Conservation (phyloP, 92 coral and sea anemone genomes). For the Palythoa heliodiscus region DNA sequence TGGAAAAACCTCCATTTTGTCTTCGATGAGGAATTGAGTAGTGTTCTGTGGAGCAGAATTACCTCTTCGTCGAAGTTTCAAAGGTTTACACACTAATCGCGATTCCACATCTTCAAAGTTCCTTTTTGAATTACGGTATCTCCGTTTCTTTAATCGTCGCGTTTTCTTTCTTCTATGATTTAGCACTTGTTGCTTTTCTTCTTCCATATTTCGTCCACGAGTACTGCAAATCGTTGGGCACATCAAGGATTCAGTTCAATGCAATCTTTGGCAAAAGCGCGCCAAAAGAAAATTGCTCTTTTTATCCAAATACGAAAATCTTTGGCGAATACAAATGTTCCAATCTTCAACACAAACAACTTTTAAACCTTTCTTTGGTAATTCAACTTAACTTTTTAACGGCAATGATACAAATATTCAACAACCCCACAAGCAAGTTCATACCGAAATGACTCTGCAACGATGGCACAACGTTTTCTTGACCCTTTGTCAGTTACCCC, state of each 20-base stretch:
- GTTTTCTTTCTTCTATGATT: constrained; percentile 63
- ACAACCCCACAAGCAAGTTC: not conserved
- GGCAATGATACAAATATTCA: no score
- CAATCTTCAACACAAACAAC: not conserved
- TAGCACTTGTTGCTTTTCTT: constrained; percentile 26
- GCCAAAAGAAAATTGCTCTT: not conserved
- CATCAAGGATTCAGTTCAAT: not conserved
- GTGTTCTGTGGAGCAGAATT: constrained; percentile 94
- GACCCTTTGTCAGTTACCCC: constrained; percentile 1
- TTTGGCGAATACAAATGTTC: not conserved
- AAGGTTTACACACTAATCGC: constrained; percentile 49
- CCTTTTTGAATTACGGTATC: constrained; percentile 38
- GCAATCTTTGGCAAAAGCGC: constrained; percentile 13
- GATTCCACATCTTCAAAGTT: constrained; percentile 24
- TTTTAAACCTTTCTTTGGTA: not conserved
- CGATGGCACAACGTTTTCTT: constrained; percentile 44
- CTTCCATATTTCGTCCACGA: constrained; percentile 34
- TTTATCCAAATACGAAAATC: not conserved
- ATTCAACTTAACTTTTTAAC: not conserved
- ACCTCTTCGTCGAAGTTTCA: constrained; percentile 55
- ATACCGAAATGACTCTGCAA: not conserved
- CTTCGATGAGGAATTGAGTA: constrained; percentile 96
- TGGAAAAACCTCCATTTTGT: constrained; percentile 71
- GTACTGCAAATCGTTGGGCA: constrained; percentile 12
- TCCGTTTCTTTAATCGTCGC: constrained; percentile 76